Conservation (phyloP, 1,140 invertebrate species). For the Pectinophora gossypiella region DNA sequence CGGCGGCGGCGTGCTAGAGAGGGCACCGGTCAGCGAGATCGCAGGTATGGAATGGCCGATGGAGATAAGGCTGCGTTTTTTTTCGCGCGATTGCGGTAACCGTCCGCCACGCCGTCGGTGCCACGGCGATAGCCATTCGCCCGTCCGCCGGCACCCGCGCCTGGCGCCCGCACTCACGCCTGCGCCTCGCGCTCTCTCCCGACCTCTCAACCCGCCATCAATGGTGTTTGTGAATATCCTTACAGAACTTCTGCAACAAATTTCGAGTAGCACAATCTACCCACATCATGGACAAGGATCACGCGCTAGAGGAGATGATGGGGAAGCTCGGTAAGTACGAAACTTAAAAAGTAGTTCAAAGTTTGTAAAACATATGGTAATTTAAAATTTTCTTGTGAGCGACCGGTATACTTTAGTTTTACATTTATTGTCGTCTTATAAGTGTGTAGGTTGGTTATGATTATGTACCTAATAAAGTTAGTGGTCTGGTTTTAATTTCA, state of each 20-base stretch:
- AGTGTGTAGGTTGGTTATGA: too few species aligned
- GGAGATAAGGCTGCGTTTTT: constrained; percentile 50
- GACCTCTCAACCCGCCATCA: constrained; percentile 28
- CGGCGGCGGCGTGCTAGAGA: too few species aligned
- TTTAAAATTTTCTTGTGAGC: too few species aligned
- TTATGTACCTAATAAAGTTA: too few species aligned
- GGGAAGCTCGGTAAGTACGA: constrained; percentile 77
- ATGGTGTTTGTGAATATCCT: constrained; percentile 49
- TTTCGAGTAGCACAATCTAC: too few species aligned
- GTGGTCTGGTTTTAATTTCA: too few species aligned
- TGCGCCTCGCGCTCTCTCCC: constrained; percentile 27
- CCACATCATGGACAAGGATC: constrained; percentile 77
- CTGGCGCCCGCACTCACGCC: constrained; percentile 30
- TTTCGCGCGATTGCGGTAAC: constrained; percentile 53
- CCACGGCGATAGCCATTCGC: constrained; percentile 52
- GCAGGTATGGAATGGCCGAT: constrained; percentile 1
- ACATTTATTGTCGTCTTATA: too few species aligned
- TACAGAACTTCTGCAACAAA: constrained; percentile 35
- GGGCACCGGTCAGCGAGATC: neutral
- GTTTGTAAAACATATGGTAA: constrained; percentile 40
- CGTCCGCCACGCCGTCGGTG: constrained; percentile 44
- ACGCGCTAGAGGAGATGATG: constrained; percentile 81
- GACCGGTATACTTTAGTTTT: too few species aligned
- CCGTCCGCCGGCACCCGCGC: constrained; percentile 53
- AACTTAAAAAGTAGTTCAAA: too few species aligned